Evolutionary conservation across 2,113 vertebrate species (phyloP).

Genomic region (human (Homo sapiens)): DNA sequence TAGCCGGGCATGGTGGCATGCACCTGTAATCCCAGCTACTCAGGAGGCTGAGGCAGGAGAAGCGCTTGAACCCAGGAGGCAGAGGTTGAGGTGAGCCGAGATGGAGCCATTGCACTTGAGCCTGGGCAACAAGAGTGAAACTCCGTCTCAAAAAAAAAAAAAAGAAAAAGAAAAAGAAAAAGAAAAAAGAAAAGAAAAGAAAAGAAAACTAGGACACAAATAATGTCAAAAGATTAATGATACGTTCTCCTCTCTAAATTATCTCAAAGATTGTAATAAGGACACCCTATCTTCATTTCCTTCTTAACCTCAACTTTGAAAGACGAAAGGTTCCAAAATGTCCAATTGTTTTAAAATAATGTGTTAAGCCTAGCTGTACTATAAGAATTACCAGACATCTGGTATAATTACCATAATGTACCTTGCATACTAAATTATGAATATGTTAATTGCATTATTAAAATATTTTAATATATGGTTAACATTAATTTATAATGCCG

Average conservation of each 20-base stretch:
- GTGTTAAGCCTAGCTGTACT: background rate
- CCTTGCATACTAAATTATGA: background rate
- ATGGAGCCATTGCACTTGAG: too few relatives aligned
- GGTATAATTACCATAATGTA: background rate
- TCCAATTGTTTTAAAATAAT: background rate
- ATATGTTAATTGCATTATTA: background rate
- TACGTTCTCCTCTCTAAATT: background rate
- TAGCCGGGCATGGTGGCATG: too few relatives aligned
- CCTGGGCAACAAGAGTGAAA: too few relatives aligned
- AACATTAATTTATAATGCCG: background rate
- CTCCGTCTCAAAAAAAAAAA: too few relatives aligned
- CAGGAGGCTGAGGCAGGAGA: too few relatives aligned
- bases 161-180: background rate
- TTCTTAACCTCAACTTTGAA: background rate
- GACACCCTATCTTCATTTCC: background rate
- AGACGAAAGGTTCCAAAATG: background rate
- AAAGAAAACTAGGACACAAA: background rate
- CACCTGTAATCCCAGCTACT: too few relatives aligned
- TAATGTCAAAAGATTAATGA: background rate
- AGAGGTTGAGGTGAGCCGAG: too few relatives aligned
- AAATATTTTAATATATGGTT: background rate
- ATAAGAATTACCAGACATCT: background rate
- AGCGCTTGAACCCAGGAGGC: too few relatives aligned
- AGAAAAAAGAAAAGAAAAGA: too few relatives aligned
- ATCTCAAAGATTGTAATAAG: background rate